A percentile compares a stretch with the other conserved stretches of the same genome.
Conservation (phyloP, 2,888 invertebrate genomes). For the Phymatocera aterrima region DNA sequence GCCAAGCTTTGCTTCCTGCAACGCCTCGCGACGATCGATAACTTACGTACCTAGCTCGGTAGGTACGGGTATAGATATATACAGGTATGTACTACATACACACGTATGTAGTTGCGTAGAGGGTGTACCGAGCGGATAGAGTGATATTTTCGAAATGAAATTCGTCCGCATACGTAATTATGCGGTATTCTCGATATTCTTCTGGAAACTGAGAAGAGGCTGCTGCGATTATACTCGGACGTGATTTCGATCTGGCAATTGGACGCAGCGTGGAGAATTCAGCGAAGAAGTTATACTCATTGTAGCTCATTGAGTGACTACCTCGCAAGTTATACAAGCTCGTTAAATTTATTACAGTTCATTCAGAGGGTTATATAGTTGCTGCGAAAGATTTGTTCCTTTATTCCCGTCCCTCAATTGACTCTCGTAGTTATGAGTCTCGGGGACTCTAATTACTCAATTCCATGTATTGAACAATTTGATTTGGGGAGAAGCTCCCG, state of each 20-base stretch:
- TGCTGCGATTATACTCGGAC: neutral
- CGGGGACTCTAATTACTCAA: conserved; percentile 4
- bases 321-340: neutral
- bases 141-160: neutral
- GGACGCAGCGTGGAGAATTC: neutral
- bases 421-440: too few species aligned
- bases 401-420: conserved; percentile 3
- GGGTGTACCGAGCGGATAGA: conserved; percentile 9
- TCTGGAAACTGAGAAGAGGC: too few species aligned
- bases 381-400: conserved; percentile 27
- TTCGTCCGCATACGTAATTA: neutral
- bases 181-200: neutral
- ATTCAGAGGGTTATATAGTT: neutral
- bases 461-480: conserved; percentile 27
- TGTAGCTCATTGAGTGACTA: neutral
- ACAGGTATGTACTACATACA: too few species aligned
- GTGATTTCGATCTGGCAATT: neutral
- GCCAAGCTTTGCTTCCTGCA: conserved; percentile 31
- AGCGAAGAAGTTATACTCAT: neutral
- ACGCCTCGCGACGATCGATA: conserved; percentile 33
- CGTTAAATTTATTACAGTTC: conserved; percentile 29
- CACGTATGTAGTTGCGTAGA: neutral
- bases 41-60: conserved; percentile 15
- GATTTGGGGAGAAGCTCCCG: neutral
- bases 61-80: too few species aligned